Conservation (phyloP, 2,888 invertebrate species). For the Yponomeuta plumbellus region DNA sequence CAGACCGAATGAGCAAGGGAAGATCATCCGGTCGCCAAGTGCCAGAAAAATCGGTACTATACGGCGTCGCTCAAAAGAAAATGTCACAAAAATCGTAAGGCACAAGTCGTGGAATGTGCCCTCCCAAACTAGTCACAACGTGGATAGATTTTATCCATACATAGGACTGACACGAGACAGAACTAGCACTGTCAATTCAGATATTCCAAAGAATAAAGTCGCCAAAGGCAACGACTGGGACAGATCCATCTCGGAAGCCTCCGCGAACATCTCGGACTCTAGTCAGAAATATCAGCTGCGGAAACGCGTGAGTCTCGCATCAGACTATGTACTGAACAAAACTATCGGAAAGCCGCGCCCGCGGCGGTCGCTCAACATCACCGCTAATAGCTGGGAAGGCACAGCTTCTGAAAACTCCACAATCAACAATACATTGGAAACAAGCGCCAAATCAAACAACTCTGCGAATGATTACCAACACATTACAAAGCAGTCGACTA, state of each 20-base stretch:
- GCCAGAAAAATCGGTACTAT: slow-evolving; percentile 87
- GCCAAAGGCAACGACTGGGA: slow-evolving; percentile 21
- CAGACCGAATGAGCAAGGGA: slow-evolving; percentile 80
- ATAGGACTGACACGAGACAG: slow-evolving; percentile 66
- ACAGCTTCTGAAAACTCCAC: slow-evolving; percentile 48
- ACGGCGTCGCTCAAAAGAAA: slow-evolving; percentile 83
- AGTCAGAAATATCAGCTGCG: slow-evolving; percentile 23
- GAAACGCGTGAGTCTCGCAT: slow-evolving; percentile 22
- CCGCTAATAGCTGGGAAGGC: slow-evolving; percentile 44
- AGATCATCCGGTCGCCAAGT: slow-evolving; percentile 86
- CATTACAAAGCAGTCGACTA: slow-evolving; percentile 34
- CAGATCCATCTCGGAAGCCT: slow-evolving; percentile 19
- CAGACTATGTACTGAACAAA: slow-evolving; percentile 22
- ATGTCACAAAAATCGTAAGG: slow-evolving; percentile 71
- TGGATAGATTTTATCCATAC: slow-evolving; percentile 71
- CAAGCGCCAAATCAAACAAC: slow-evolving; percentile 42
- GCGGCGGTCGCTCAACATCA: slow-evolving; percentile 21
- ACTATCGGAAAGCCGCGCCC: slow-evolving; percentile 17
- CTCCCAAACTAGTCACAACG: slow-evolving; percentile 55
- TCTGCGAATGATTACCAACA: slow-evolving; percentile 45
- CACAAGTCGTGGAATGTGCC: slow-evolving; percentile 81
- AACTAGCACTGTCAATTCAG: slow-evolving; percentile 36
- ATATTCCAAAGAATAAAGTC: slow-evolving; percentile 34
- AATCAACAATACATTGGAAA: slow-evolving; percentile 39
- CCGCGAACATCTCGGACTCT: slow-evolving; percentile 19